These are phyloP conservation scores for Cataglyphis rosenhaueri DNA, from an alignment of 2,888 invertebrate genomes.

Conservation along the genomic window DNA sequence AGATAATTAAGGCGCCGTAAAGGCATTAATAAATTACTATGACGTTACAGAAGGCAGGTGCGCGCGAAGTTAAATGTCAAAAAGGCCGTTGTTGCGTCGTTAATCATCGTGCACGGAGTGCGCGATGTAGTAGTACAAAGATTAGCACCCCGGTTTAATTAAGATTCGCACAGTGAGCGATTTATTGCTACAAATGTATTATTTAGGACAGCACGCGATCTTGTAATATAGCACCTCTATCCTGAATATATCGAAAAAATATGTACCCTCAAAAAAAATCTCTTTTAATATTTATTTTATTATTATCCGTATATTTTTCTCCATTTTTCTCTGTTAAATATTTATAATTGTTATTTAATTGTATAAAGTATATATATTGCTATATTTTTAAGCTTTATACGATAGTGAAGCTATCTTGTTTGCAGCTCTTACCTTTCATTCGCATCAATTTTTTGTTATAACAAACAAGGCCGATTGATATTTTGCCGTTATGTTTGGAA, in stretches of 20 bases:
- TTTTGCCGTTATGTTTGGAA: slow-evolving; percentile 49
- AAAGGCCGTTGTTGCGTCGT: slow-evolving; percentile 35
- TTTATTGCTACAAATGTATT: slow-evolving; percentile 35
- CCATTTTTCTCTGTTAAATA: not conserved
- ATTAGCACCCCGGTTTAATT: slow-evolving; percentile 43
- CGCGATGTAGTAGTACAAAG: slow-evolving; percentile 15
- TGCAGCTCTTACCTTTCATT: not conserved
- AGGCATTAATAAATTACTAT: slow-evolving; percentile 52
- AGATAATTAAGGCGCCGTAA: slow-evolving; percentile 42
- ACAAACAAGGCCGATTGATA: not conserved
- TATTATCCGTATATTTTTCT: not conserved
- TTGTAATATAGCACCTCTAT: not conserved
- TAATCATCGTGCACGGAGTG: slow-evolving; percentile 35
- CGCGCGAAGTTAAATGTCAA: slow-evolving; percentile 46
- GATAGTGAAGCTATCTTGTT: not conserved
- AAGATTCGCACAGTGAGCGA: slow-evolving; percentile 33
- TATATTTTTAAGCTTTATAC: not conserved
- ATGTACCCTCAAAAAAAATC: not conserved
- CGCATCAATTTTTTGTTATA: not conserved
- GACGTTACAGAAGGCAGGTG: slow-evolving; percentile 43
- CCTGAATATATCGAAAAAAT: not conserved
- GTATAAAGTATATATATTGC: not conserved
- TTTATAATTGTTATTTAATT: not conserved
- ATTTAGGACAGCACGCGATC: not conserved
- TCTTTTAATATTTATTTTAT: not conserved